Conservation (phyloP, 2,888 invertebrate genomes). For the Sinotaia quadrata region DNA sequence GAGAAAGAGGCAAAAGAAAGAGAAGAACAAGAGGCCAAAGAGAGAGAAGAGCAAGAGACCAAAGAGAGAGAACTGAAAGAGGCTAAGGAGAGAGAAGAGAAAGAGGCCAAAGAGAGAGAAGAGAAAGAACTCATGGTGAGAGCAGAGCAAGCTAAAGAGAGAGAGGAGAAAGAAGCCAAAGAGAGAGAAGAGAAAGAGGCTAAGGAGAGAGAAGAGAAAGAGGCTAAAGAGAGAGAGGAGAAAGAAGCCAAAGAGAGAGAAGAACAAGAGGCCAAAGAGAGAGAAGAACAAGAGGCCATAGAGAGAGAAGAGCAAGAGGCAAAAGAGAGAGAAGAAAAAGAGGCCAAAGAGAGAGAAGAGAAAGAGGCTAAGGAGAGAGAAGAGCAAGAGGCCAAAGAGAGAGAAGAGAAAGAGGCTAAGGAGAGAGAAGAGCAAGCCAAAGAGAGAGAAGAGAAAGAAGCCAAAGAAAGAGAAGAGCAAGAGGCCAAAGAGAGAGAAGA, state of each 20-base stretch:
- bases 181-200: neutral
- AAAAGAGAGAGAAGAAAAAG: neutral
- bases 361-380: neutral
- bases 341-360: neutral
- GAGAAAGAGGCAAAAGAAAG: neutral
- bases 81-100: no score
- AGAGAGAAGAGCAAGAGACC: no score
- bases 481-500: neutral
- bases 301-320: neutral
- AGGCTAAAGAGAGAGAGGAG: neutral
- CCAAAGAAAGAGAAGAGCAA: neutral
- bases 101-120: neutral
- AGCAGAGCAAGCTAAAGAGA: neutral
- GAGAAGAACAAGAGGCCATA: neutral
- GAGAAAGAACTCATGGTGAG: neutral
- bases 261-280: neutral
- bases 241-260: neutral
- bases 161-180: neutral
- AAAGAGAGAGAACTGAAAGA: no score
- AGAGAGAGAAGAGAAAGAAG: neutral
- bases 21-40: no score
- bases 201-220: neutral
- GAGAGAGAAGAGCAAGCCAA: neutral
- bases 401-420: neutral
- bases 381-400: neutral